These are phyloP conservation scores for Periplaneta americana DNA, from an alignment of 1,140 invertebrate species.

Conservation along the genomic window DNA sequence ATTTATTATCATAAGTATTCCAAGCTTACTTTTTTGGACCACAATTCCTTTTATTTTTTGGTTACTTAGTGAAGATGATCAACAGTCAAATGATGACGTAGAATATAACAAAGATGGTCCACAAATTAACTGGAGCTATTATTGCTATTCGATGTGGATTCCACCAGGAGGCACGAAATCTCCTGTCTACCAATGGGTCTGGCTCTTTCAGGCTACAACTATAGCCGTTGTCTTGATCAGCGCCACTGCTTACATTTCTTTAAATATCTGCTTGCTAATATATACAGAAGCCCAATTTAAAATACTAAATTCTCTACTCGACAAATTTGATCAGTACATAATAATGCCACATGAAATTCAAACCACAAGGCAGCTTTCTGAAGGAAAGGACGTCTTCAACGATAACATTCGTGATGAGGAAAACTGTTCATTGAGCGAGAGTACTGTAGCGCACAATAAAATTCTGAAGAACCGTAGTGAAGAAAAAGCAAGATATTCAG, in stretches of 20 bases:
- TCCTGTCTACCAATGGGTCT: not conserved
- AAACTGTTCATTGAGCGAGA: no score
- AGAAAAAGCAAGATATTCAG: not conserved
- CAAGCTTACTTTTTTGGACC: not conserved
- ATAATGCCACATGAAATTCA: not conserved
- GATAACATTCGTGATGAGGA: not conserved
- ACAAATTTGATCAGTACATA: not conserved
- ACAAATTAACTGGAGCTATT: not conserved
- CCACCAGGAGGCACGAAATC: not conserved
- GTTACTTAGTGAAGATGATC: not conserved
- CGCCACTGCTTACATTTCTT: not conserved
- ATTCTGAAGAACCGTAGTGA: not conserved
- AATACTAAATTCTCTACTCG: not conserved
- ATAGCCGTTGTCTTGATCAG: not conserved
- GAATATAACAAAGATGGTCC: not conserved
- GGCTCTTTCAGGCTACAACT: not conserved
- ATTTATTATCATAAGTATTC: not conserved
- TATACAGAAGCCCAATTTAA: not conserved
- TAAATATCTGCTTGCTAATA: not conserved
- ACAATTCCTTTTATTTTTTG: not conserved
- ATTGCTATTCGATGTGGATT: not conserved
- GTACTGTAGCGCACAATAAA: no score
- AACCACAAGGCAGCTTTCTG: not conserved
- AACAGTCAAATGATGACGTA: not conserved
- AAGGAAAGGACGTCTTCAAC: not conserved